Conservation (phyloP, 2,797 vertebrate species). For the Borostomias antarcticus region DNA sequence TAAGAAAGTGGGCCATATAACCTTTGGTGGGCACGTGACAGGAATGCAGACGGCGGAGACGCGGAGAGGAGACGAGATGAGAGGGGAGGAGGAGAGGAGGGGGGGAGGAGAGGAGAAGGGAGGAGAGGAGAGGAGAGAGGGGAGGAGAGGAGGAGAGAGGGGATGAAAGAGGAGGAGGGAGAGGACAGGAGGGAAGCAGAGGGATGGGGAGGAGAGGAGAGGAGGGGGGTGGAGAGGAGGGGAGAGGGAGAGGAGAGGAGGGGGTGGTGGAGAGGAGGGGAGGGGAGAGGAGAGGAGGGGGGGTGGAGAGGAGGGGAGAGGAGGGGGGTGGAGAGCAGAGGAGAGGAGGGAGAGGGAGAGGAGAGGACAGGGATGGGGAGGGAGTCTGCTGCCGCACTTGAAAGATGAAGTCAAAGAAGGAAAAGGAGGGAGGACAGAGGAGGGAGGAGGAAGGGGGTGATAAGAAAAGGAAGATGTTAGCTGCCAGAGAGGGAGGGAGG, state of each 20-base stretch:
- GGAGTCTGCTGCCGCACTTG: constrained; percentile 47
- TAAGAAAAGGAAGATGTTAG: constrained; percentile 73
- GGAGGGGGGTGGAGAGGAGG: constrained; percentile 2
- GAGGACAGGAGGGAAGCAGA: constrained; percentile 34
- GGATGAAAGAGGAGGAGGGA: constrained; percentile 23
- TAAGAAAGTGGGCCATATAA: constrained; percentile 81
- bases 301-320: constrained; percentile 52
- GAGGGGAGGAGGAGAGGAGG: constrained; percentile 23
- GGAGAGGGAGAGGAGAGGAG: constrained; percentile 4
- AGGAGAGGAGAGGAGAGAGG: neutral
- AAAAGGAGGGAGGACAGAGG: constrained; percentile 48
- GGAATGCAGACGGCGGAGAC: constrained; percentile 73
- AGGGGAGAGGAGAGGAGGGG: constrained; percentile 47
- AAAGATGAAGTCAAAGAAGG: constrained; percentile 76
- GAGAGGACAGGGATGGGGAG: constrained; percentile 41
- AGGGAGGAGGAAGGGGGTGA: constrained; percentile 63
- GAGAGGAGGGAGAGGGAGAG: constrained; percentile 52
- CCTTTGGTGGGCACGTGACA: constrained; percentile 76
- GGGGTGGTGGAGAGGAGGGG: constrained; percentile 59
- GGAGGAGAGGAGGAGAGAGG: constrained; percentile 54
- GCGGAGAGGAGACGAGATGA: constrained; percentile 56
- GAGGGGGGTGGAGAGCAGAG: constrained; percentile 41
- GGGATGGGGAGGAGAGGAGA: constrained; percentile 19
- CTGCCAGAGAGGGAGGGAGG: constrained; percentile 47
- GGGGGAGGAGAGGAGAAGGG: constrained; percentile 43